Conservation (phyloP, 2,113 vertebrate genomes). For the Thoracochromis brauschi region DNA sequence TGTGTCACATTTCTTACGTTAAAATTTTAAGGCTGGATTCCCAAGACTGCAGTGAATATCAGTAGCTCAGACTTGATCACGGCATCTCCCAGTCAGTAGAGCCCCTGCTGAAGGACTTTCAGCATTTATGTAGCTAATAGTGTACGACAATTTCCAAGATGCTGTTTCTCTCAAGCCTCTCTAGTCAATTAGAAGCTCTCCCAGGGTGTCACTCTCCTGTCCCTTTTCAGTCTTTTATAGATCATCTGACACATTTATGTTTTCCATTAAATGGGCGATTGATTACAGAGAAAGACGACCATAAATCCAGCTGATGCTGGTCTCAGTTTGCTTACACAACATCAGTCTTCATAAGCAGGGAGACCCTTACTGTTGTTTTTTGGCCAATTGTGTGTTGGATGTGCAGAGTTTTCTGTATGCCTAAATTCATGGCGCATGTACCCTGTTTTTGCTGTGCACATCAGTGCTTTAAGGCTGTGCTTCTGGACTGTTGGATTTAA, state of each 20-base stretch:
- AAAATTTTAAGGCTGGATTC: neutral
- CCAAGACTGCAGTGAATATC: neutral
- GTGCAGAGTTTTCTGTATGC: neutral
- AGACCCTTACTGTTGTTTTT: neutral
- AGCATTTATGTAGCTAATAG: neutral
- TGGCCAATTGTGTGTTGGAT: neutral
- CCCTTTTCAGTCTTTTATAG: constrained; percentile 58
- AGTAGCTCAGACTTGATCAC: neutral
- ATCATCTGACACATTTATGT: constrained; percentile 72
- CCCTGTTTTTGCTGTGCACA: neutral
- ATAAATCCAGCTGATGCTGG: constrained; percentile 54
- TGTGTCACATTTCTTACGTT: neutral
- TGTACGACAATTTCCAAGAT: neutral
- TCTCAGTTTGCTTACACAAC: constrained; percentile 26
- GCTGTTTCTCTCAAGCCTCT: neutral
- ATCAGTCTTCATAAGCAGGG: constrained; percentile 38
- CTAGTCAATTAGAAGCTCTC: constrained; percentile 47
- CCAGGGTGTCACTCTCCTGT: constrained; percentile 31
- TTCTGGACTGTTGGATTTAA: neutral
- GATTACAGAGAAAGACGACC: constrained; percentile 50
- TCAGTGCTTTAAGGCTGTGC: neutral
- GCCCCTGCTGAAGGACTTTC: neutral
- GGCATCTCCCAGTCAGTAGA: neutral
- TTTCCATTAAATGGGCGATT: constrained; percentile 72
- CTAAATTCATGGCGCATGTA: neutral